These are phyloP conservation scores for Verasper variegatus DNA, from an alignment of 2,113 vertebrate genomes.

Conservation along the genomic window DNA sequence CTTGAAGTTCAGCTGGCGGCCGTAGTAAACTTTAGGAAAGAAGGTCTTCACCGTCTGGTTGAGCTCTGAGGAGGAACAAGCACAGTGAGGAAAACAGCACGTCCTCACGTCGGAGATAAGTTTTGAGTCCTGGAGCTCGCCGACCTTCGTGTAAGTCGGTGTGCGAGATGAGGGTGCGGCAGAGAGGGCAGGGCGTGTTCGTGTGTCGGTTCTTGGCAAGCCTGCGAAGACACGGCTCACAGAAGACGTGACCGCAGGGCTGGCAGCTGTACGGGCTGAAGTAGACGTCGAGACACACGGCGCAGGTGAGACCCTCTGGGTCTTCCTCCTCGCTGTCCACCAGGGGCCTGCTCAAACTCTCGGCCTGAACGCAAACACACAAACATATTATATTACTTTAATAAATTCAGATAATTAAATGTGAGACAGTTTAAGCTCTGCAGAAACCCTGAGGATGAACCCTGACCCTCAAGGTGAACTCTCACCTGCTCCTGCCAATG, in stretches of 20 bases:
- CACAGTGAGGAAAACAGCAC: neutral
- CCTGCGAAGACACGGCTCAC: conserved; percentile 92
- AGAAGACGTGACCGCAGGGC: conserved; percentile 93
- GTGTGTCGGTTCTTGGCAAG: conserved; percentile 89
- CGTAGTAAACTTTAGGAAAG: conserved; percentile 72
- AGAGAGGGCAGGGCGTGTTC: conserved; percentile 90
- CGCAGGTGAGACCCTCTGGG: conserved; percentile 88
- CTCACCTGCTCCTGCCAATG: conserved; percentile 73
- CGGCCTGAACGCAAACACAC: conserved; percentile 36
- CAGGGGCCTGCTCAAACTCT: neutral
- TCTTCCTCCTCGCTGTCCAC: conserved; percentile 60
- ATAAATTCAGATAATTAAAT: no score
- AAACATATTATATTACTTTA: no score
- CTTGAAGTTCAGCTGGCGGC: conserved; percentile 72
- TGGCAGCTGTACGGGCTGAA: conserved; percentile 93
- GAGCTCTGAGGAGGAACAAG: conserved; percentile 70
- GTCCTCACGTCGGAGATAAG: no score
- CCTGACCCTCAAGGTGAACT: no score
- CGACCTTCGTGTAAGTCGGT: conserved; percentile 90
- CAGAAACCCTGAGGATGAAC: no score
- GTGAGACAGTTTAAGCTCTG: no score
- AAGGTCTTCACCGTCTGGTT: conserved; percentile 62
- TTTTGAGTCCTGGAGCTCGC: neutral
- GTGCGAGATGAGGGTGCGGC: conserved; percentile 87
- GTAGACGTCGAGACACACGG: conserved; percentile 93